These are phyloP conservation scores for Cotesia glomerata DNA, from an alignment of 1,140 invertebrate species.

Conservation along the genomic window DNA sequence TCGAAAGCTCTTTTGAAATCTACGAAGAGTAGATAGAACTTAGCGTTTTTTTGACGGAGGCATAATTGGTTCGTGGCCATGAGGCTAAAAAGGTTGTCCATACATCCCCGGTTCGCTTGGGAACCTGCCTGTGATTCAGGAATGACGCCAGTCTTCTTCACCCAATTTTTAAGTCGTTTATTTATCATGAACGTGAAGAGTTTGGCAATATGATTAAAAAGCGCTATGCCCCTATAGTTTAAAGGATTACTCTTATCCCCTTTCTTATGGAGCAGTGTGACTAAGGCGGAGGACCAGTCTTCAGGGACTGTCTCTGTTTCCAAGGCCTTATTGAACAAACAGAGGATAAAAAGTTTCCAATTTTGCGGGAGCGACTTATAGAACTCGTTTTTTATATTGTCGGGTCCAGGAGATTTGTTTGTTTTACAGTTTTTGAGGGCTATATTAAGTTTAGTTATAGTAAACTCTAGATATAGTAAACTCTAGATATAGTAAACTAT, in stretches of 20 bases:
- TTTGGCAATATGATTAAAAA: neutral
- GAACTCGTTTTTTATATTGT: slow-evolving; percentile 31
- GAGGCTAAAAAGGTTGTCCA: neutral
- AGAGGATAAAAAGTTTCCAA: neutral
- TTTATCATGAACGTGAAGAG: neutral
- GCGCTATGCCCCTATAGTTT: neutral
- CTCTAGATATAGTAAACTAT: neutral
- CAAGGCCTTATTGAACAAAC: neutral
- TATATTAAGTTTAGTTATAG: neutral
- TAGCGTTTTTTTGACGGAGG: neutral
- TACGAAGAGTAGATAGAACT: neutral
- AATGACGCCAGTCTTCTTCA: neutral
- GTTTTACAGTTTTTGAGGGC: neutral
- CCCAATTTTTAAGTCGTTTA: neutral
- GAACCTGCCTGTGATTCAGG: neutral
- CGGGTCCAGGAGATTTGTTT: slow-evolving; percentile 29
- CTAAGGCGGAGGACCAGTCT: neutral
- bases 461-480: slow-evolving; percentile 1
- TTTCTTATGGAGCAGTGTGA: neutral
- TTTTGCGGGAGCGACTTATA: slow-evolving; percentile 7
- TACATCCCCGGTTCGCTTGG: neutral
- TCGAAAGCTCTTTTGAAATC: neutral
- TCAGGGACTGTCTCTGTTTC: neutral
- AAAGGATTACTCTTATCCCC: neutral
- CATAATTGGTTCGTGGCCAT: neutral